A percentile compares a stretch with the other conserved stretches of the same genome.
Evolutionary conservation across 2,888 invertebrate species (phyloP).

Genomic region (Elegia similella): DNA sequence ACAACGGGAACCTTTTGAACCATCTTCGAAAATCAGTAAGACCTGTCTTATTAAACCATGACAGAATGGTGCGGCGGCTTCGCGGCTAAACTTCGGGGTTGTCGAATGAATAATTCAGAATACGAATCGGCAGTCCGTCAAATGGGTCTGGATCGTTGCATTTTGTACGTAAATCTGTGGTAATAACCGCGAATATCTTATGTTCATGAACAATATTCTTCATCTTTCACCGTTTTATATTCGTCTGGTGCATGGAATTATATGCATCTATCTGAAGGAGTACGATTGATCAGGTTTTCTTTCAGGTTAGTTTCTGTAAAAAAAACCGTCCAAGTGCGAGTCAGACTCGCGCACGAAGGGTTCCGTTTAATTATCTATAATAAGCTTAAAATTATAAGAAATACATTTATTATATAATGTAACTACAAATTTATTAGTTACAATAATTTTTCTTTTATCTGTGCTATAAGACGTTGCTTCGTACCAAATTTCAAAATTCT

Average conservation of each 20-base stretch:
- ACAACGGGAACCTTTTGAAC: no score
- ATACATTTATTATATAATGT: no score
- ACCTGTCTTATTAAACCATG: no score
- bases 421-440: no score
- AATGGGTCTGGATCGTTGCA: slow-evolving; percentile 61
- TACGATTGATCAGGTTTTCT: not conserved
- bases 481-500: no score
- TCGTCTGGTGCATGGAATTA: slow-evolving; percentile 31
- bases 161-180: slow-evolving; percentile 67
- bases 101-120: slow-evolving; percentile 75
- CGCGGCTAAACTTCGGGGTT: slow-evolving; percentile 60
- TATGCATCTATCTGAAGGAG: not conserved
- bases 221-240: slow-evolving; percentile 49
- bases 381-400: no score
- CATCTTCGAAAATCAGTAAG: no score
- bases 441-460: no score
- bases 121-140: slow-evolving; percentile 77
- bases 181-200: slow-evolving; percentile 56
- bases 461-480: no score
- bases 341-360: no score
- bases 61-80: slow-evolving; percentile 43
- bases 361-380: no score
- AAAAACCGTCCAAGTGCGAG: no score
- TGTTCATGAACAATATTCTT: slow-evolving; percentile 59
- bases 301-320: not conserved